Evolutionary conservation across 2,888 invertebrate species (phyloP), one percentile per base, ranked within the genome.

Genomic region (Noctuana brunneofusca): DNA sequence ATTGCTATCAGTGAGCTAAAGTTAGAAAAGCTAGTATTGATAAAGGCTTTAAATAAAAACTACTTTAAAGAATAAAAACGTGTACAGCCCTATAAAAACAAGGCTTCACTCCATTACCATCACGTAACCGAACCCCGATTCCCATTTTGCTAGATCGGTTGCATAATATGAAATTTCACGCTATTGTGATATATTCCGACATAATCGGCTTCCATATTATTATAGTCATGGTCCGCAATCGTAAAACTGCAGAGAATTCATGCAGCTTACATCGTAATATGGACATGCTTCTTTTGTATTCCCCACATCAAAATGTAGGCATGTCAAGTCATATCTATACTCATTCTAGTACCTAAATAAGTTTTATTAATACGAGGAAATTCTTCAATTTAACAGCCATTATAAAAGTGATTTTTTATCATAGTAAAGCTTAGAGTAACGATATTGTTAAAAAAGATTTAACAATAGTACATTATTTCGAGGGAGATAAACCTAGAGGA

Each of bases 161-260:
- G 55, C 62, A 56, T 63, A 55, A 63, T 56, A 38, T 55, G 60
- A 55, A 62, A 62, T 62, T 62, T 62, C 60, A 62, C 60, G 60
- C 54, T 55, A 55, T 55, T 62, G 54, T 62, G 55, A 55, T 55
- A 62, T 56, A 56, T 62, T 62, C 48, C 38, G 49, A 56, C 48
- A 41, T 62, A 62, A 62, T 55, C 60, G 48, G 60, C 60, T 62
- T 62, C 32, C 54, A 49, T 55, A 38, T 55, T 62, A 49, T 62
- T 56, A 62, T 50, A 50, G 55, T 48, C 54, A 16, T 49, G 48
- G 27, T 30, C 27, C 46, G 24, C 30, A 46, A 48, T 48, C 20
- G 46, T 48, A 57, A 57, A 57, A 57, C 18, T 43, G 27, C 43
- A 12, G 27, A 41, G 16, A 16, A 24, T 27, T 56, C 27, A 32